These are phyloP conservation scores for Mallotus villosus DNA, from an alignment of 2,797 vertebrate genomes.

Conservation along the genomic window DNA sequence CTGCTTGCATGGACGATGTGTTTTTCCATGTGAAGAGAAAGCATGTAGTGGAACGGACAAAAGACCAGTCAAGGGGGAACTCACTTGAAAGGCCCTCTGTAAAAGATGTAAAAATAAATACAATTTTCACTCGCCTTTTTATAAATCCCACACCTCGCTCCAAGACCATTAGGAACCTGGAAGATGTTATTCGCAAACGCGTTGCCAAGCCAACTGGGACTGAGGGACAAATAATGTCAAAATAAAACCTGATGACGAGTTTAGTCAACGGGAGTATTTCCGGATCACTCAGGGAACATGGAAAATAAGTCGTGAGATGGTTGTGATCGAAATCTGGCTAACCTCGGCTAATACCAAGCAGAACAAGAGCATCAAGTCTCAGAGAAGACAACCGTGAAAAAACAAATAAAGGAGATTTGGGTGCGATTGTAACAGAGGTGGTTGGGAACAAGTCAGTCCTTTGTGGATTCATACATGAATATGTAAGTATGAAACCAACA, in stretches of 20 bases:
- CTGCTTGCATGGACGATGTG: background rate
- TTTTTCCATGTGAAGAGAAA: background rate
- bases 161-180: background rate
- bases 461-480: too few relatives aligned
- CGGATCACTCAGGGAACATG: background rate
- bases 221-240: background rate
- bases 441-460: too few relatives aligned
- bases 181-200: background rate
- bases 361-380: too few relatives aligned
- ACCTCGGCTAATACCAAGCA: too few relatives aligned
- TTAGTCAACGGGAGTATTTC: background rate
- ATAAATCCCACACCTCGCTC: background rate
- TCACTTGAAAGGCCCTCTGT: background rate
- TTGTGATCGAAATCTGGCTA: too few relatives aligned
- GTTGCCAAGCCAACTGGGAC: background rate
- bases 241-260: background rate
- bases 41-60: background rate
- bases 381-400: too few relatives aligned
- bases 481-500: too few relatives aligned
- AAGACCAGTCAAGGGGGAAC: background rate
- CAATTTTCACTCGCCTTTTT: background rate
- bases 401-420: too few relatives aligned
- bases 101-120: background rate
- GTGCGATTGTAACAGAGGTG: too few relatives aligned
- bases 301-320: background rate